These are phyloP conservation scores for Silurus asotus DNA, from an alignment of 2,113 vertebrate genomes.

Conservation along the genomic window DNA sequence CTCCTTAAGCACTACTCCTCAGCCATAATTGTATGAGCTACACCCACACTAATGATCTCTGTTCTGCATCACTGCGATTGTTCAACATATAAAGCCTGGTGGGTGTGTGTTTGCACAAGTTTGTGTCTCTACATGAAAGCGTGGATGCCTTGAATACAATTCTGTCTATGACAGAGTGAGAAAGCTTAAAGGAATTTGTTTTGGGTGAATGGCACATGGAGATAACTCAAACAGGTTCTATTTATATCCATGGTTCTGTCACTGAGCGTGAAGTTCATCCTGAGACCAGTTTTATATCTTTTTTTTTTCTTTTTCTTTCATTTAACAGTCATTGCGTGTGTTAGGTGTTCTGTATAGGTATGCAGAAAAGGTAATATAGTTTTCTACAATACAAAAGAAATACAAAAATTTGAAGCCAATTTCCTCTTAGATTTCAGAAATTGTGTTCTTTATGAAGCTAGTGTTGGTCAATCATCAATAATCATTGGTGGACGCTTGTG, in stretches of 20 bases:
- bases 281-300: neutral
- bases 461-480: neutral
- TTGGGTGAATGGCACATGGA: neutral
- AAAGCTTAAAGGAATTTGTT: conserved; percentile 49
- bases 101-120: conserved; percentile 28
- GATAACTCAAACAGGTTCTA: neutral
- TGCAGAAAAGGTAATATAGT: neutral
- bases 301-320: too few species aligned
- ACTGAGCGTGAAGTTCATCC: neutral
- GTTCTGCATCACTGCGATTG: conserved; percentile 35
- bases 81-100: conserved; percentile 40
- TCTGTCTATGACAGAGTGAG: conserved; percentile 13
- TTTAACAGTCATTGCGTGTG: neutral
- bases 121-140: conserved; percentile 32
- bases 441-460: neutral
- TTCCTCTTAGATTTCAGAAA: neutral
- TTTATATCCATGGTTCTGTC: neutral
- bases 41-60: conserved; percentile 45
- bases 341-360: too few species aligned
- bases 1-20: conserved; percentile 14
- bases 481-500: too few species aligned
- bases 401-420: neutral
- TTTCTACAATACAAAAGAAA: neutral
- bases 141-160: conserved; percentile 54
- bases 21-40: conserved; percentile 5